These are phyloP conservation scores for Sula dactylatra DNA, from an alignment of 2,113 vertebrate species.

Conservation along the genomic window DNA sequence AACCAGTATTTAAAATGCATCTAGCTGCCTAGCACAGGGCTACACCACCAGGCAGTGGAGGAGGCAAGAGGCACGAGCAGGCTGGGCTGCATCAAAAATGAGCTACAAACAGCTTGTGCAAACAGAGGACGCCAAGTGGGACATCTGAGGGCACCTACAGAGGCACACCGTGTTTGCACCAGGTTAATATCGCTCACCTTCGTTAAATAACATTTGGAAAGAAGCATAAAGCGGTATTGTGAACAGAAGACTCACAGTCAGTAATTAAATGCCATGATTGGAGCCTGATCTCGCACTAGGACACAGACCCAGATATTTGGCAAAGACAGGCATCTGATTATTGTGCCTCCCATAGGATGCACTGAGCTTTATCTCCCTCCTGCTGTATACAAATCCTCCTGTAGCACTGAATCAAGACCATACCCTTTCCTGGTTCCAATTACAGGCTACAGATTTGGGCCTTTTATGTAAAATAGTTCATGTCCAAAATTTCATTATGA, in stretches of 20 bases:
- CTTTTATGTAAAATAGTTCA: constrained; percentile 6
- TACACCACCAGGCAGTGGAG: fast-evolving
- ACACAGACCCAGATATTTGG: background rate
- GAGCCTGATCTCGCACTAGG: background rate
- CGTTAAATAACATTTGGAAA: background rate
- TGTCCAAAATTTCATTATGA: constrained; percentile 64
- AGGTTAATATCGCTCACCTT: background rate
- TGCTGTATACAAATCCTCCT: background rate
- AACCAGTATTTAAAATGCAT: background rate
- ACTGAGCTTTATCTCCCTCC: constrained; percentile 7
- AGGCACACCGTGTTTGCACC: background rate
- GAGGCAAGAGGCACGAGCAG: background rate
- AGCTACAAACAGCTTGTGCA: background rate
- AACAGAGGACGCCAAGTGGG: background rate
- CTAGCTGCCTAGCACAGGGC: background rate
- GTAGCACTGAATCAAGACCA: background rate
- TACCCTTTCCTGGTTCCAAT: background rate
- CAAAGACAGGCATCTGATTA: background rate
- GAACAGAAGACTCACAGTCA: background rate
- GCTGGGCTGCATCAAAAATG: background rate
- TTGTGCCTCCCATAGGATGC: constrained; percentile 4
- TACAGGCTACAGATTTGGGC: constrained; percentile 13
- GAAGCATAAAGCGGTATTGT: background rate
- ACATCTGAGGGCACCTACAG: background rate
- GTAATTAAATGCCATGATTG: background rate